phyloP scores from a whole-genome alignment of 2,888 invertebrate species.

The Cataglyphis altisquamis region DNA sequence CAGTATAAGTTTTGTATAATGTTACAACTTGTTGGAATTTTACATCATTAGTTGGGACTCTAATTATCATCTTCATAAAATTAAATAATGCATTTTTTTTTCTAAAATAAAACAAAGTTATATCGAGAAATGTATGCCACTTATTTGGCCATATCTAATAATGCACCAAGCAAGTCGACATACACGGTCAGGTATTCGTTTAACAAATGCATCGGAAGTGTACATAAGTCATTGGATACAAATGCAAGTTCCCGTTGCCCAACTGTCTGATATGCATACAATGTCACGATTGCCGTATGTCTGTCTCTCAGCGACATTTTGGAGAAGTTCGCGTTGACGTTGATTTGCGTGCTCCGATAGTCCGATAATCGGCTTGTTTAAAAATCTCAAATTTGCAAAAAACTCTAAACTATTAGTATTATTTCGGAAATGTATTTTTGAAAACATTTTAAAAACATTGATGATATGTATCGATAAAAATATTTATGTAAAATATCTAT shows the following conservation, averaged over 20 bases:
- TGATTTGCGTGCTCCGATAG: conserved; percentile 40
- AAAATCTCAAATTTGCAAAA: neutral
- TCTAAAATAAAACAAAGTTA: neutral
- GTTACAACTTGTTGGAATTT: neutral
- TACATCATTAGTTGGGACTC: neutral
- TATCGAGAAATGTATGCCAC: neutral
- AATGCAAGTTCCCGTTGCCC: conserved; percentile 74
- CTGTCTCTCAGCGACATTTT: conserved; percentile 36
- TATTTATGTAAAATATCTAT: neutral
- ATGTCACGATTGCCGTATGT: conserved; percentile 80
- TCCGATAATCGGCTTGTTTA: neutral
- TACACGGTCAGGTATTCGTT: neutral
- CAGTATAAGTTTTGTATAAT: neutral
- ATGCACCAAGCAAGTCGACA: neutral
- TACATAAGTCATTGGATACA: conserved; percentile 32
- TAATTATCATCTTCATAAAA: neutral
- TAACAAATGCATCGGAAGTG: conserved; percentile 36
- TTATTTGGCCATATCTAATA: neutral
- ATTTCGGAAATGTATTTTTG: neutral
- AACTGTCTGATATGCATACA: conserved; percentile 84
- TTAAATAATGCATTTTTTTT: neutral
- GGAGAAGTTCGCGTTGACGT: conserved; percentile 13
- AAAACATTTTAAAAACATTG: neutral
- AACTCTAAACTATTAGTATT: neutral
- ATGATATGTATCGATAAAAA: neutral